Evolutionary conservation across 37 sponge, comb jelly and placozoan species (phyloP), one percentile per base, ranked within the genome.

Genomic region (Chondrilla cf. caribensis): DNA sequence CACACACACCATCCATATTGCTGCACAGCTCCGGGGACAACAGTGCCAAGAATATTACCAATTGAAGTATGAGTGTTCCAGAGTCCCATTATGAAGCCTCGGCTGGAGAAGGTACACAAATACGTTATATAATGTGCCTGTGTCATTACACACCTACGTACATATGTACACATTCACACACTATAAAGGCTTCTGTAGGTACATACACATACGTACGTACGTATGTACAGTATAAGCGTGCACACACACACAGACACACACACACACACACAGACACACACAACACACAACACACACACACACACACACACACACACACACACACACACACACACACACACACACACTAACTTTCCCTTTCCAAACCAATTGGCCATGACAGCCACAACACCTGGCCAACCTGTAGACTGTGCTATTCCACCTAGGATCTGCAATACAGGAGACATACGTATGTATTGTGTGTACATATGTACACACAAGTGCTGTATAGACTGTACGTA

Each of bases 311-410:
- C 38, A 35, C 18, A 57, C 22, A 79, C 8, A 58, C 51, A 47
- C 64, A 62, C 29, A 62, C 51, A 47, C 51, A 47, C 51, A 47
- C 51, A 47, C 51, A 47, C 51, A 47, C 51, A 47, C 51, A 11
- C 11, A 29, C 33, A 8, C 32, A 80, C 85, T 78, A 28, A 89
- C 89, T 71, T 81, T 71, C 86, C 86, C 81, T 83, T 86, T 24
- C 90, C 90, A 81, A 86, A 82, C 90, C 90, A 90, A 81, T 90
- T 90, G 2, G 77, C 84, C 79, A 90, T 90, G 28, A 90, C 81
- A 40, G 90, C 90, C 25, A 90, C 90, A 9, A 83, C 84, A 39
- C 83, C 85, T 4, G 90, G 90, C 90, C 90, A 90, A 2, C 90
- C 90, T 29, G 86, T 90, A 35, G 92, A 85, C 86, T 91, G 82